Evolutionary conservation across 2,888 invertebrate genomes (phyloP), one percentile per base, ranked within the genome.

Genomic region (Lycophotia porphyrea): DNA sequence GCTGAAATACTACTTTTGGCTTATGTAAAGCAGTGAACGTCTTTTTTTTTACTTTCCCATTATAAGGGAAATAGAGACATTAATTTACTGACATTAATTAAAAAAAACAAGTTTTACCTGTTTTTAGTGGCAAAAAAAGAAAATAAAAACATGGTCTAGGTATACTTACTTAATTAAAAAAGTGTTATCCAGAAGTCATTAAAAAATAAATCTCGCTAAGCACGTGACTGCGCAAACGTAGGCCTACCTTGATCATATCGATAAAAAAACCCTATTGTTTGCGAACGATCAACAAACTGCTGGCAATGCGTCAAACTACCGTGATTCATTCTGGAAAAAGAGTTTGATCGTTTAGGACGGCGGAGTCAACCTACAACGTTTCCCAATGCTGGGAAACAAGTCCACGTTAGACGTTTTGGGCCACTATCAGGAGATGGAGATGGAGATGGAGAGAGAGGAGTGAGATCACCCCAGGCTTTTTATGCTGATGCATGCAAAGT

Each of bases 251-350:
- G 63, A 55, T 27, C 1, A 42, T 42, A 36, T 11, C 39, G 39
- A 39, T 77, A 66, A 76, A 77, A 71, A 75, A 65, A 24, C 5
- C 18, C 66, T 42, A 58, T 58, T 76, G 77, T 76, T 49, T 27
- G n/a, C 7, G 8, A 39, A 39, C 21, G 39, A 67, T 58, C n/a
- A 42, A 75, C 61, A 8, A 58, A 65, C n/a, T 55, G n/a, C 27
- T 24, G 9, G 66, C 31, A 47, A 34, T 77, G 39, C 7, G 39
- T 77, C 39, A 42, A 47, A 60, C 15, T 13, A 39, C 15, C 39
- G 15, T 58, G 47, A 49, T 31, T 67, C 47, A 60, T 27, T 42
- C 7, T 36, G 36, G 15, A 71, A 34, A n/a, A 42, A 44, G n/a
- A 21, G n/a, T 31, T 34, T 5, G 13, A 39, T 63, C 39, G 24